A percentile compares a stretch with the other conserved stretches of the same genome.
These are phyloP conservation scores for Neopipo cinnamomea DNA, from an alignment of 2,113 vertebrate genomes.

Conservation along the genomic window DNA sequence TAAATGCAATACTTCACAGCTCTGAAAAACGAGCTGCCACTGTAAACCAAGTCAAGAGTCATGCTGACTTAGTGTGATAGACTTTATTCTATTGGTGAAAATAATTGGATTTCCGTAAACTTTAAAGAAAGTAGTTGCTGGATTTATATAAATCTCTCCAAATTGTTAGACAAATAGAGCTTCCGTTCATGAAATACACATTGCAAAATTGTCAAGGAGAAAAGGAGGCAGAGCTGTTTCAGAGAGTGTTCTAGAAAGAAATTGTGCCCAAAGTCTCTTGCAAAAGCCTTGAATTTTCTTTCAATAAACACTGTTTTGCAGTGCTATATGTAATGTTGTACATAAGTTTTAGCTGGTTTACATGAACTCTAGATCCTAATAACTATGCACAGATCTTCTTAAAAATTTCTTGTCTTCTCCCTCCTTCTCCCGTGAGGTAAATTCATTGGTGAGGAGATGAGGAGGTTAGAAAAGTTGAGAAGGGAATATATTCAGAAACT, in stretches of 20 bases:
- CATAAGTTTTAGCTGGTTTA: neutral
- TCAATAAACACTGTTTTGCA: neutral
- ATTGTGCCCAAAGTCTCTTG: neutral
- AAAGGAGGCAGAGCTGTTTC: neutral
- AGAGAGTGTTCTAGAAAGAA: neutral
- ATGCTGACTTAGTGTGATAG: neutral
- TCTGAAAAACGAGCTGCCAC: neutral
- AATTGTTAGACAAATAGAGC: neutral
- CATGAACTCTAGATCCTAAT: neutral
- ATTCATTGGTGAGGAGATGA: neutral
- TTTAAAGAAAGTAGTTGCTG: neutral
- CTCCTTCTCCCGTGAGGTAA: accelerated
- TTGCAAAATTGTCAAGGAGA: neutral
- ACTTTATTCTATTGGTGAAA: neutral
- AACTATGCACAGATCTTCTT: neutral
- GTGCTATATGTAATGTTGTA: neutral
- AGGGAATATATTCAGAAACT: neutral
- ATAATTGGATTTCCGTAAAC: neutral
- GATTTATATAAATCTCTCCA: neutral
- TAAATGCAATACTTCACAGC: neutral
- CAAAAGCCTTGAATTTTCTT: neutral
- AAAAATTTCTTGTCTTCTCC: neutral
- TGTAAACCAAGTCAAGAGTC: neutral
- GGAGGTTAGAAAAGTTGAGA: neutral
- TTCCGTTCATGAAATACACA: neutral